These are phyloP conservation scores for Sakesphorus luctuosus DNA, from an alignment of 2,113 vertebrate species.

Conservation along the genomic window DNA sequence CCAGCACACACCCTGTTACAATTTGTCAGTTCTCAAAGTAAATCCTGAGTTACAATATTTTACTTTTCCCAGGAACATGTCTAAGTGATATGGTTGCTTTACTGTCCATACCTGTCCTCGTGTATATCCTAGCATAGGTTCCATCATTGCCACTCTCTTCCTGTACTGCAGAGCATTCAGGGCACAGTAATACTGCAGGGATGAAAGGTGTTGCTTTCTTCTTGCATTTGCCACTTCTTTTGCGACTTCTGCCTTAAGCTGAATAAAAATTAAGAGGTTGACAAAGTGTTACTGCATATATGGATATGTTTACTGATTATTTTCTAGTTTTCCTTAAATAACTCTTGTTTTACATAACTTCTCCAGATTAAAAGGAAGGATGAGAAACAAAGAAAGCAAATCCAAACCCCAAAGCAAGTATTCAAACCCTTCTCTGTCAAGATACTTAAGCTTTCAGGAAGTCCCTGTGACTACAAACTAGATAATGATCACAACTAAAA, in stretches of 20 bases:
- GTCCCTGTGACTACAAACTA: not conserved
- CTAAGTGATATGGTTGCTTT: not conserved
- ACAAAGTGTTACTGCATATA: not conserved
- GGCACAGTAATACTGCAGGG: constrained; percentile 95
- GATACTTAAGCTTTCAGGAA: not conserved
- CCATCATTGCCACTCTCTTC: constrained; percentile 92
- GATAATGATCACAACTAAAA: not conserved
- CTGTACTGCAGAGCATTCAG: constrained; percentile 95
- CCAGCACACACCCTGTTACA: rapidly evolving
- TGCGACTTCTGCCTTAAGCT: constrained; percentile 89
- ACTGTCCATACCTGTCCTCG: constrained; percentile 83
- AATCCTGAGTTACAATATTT: not conserved
- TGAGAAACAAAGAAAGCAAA: not conserved
- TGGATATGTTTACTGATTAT: not conserved
- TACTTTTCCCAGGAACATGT: not conserved
- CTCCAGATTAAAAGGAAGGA: not conserved
- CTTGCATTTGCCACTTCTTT: constrained; percentile 91
- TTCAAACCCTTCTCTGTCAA: not conserved
- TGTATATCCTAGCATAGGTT: constrained; percentile 93
- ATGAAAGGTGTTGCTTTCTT: constrained; percentile 93
- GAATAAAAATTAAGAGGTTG: not conserved
- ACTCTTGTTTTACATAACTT: not conserved
- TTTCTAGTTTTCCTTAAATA: not conserved
- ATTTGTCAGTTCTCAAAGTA: not conserved
- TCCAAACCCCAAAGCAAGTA: not conserved